phyloP scores from a whole-genome alignment of 2,113 vertebrate species.

The Ariopsis seemanni region DNA sequence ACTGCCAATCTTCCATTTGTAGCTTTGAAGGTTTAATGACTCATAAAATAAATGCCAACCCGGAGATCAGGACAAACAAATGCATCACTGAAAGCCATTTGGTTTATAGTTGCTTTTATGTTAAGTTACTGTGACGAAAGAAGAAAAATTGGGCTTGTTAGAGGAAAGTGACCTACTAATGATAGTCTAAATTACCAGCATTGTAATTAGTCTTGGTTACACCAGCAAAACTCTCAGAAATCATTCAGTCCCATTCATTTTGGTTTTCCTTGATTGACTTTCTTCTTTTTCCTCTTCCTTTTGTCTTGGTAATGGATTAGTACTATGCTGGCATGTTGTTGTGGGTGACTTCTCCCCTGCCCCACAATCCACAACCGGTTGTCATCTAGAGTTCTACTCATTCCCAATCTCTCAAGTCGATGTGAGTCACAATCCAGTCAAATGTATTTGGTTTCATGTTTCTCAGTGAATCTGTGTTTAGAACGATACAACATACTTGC shows the following conservation, averaged over 20 bases:
- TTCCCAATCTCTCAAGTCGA: constrained; percentile 28
- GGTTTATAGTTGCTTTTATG: neutral
- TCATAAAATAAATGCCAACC: constrained; percentile 6
- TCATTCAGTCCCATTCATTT: neutral
- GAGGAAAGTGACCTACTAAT: constrained; percentile 6
- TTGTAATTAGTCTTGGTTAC: neutral
- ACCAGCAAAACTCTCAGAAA: neutral
- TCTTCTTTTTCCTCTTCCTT: neutral
- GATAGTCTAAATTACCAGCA: neutral
- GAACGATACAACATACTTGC: neutral
- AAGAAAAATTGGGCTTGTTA: constrained; percentile 4
- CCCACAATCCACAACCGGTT: constrained; percentile 18
- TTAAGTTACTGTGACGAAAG: neutral
- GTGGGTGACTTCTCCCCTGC: neutral
- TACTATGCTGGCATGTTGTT: constrained; percentile 7
- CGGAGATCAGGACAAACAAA: neutral
- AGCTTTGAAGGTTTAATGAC: neutral
- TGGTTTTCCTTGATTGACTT: neutral
- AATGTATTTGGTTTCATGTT: constrained; percentile 39
- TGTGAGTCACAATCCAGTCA: constrained; percentile 39
- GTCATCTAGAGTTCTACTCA: constrained; percentile 27
- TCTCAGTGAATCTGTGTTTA: constrained; percentile 12
- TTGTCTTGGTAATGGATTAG: constrained; percentile 37
- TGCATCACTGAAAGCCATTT: constrained; percentile 20
- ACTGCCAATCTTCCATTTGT: neutral